A percentile compares a stretch with the other conserved stretches of the same genome.
phyloP scores from a whole-genome alignment of 1,140 invertebrate species.

The Formica exsecta region DNA sequence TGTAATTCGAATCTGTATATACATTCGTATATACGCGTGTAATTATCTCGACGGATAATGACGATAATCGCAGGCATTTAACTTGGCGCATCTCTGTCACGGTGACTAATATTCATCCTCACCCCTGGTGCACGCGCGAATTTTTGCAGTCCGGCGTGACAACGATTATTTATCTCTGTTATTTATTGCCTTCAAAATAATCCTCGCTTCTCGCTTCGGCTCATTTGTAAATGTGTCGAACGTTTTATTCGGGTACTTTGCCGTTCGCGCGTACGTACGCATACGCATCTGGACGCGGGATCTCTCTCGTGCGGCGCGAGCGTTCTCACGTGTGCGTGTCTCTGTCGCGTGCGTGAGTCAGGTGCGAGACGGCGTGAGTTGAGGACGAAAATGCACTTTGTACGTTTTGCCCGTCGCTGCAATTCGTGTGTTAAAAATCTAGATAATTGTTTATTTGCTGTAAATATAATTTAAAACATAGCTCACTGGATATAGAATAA shows the following conservation, averaged over 20 bases:
- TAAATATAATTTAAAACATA: background rate
- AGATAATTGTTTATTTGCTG: background rate
- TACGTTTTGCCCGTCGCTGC: background rate
- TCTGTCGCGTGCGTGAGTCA: background rate
- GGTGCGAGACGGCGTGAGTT: background rate
- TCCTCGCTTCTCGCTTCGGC: slow-evolving; percentile 33
- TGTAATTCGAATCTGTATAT: slow-evolving; percentile 53
- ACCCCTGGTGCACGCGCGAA: slow-evolving; percentile 34
- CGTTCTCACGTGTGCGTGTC: background rate
- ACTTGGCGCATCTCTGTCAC: slow-evolving; percentile 49
- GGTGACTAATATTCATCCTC: slow-evolving; percentile 60
- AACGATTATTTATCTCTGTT: slow-evolving; percentile 60
- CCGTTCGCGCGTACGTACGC: background rate
- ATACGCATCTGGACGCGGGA: background rate
- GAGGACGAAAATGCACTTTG: slow-evolving; percentile 9
- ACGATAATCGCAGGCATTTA: slow-evolving; percentile 61
- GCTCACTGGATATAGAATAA: background rate
- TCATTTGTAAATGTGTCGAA: slow-evolving; percentile 49
- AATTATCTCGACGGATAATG: slow-evolving; percentile 58
- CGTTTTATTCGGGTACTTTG: slow-evolving; percentile 33
- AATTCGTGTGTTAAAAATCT: background rate
- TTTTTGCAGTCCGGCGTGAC: slow-evolving; percentile 42
- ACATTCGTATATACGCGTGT: slow-evolving; percentile 37
- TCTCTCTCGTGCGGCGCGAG: background rate
- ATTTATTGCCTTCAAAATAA: slow-evolving; percentile 62